A percentile compares a stretch with the other conserved stretches of the same genome.
Evolutionary conservation across 1,140 invertebrate genomes (phyloP).

Genomic region (Euborellia annulipes): DNA sequence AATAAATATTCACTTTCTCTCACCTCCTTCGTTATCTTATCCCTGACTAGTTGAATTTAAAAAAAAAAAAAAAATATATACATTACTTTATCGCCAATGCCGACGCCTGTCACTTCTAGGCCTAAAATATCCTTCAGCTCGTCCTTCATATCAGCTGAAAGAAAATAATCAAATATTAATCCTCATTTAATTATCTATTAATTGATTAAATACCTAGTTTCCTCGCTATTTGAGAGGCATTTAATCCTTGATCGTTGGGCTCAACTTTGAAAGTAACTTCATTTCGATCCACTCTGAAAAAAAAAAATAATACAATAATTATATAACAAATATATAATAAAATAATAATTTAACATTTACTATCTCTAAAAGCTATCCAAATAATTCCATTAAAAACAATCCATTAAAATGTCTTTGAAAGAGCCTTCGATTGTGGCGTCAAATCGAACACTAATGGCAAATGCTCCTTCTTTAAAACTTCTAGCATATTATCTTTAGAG

Average conservation of each 20-base stretch:
- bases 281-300: conserved; percentile 45
- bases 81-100: conserved; percentile 63
- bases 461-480: too few species aligned
- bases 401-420: too few species aligned
- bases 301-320: not conserved
- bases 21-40: not conserved
- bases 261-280: conserved; percentile 73
- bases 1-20: conserved; percentile 3
- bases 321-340: conserved; percentile 2
- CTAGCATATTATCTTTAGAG: too few species aligned
- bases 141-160: conserved; percentile 43
- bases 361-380: conserved; percentile 2
- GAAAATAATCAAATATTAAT: conserved; percentile 8
- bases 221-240: conserved; percentile 52
- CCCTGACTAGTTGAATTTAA: not conserved
- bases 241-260: conserved; percentile 46
- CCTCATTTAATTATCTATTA: not conserved
- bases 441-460: too few species aligned
- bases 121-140: conserved; percentile 38
- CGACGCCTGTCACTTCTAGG: conserved; percentile 48
- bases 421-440: too few species aligned
- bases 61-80: conserved; percentile 1
- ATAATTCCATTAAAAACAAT: not conserved
- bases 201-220: conserved; percentile 42
- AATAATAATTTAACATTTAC: conserved; percentile 10